Evolutionary conservation across 1,140 invertebrate genomes (phyloP).

Genomic region (Anastrepha obliqua): DNA sequence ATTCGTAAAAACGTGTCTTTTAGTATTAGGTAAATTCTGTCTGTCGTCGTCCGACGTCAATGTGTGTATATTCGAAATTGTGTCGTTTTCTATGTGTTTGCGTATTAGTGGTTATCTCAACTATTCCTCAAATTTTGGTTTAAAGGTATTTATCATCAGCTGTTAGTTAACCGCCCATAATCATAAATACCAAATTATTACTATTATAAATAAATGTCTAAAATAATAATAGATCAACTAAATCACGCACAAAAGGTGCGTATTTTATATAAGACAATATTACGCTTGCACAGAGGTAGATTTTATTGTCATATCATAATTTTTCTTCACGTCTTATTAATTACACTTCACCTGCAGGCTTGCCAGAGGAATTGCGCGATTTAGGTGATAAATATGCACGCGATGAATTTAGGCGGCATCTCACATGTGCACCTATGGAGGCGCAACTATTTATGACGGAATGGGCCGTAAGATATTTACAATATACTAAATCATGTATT

Average conservation of each 20-base stretch:
- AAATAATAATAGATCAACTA: slow-evolving; percentile 63
- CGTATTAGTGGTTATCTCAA: no score
- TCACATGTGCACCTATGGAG: slow-evolving; percentile 83
- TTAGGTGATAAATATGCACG: slow-evolving; percentile 89
- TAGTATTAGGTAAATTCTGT: no score
- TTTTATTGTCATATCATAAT: background rate
- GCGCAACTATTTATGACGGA: slow-evolving; percentile 87
- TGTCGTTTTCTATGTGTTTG: no score
- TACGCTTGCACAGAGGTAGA: slow-evolving; percentile 85
- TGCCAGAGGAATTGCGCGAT: slow-evolving; percentile 84
- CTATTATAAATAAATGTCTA: slow-evolving; percentile 62
- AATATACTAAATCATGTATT: background rate
- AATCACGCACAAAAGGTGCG: slow-evolving; percentile 82
- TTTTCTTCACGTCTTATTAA: background rate
- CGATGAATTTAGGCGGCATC: slow-evolving; percentile 92
- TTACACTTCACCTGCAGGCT: slow-evolving; percentile 68
- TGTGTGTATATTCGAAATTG: no score
- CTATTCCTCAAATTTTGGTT: no score
- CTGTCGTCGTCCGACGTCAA: no score
- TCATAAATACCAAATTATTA: no score
- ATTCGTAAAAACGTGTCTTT: no score
- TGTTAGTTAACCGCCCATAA: background rate
- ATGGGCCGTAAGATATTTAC: slow-evolving; percentile 84
- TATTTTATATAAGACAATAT: slow-evolving; percentile 90
- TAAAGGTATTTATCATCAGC: background rate